Conservation (phyloP, 2,888 invertebrate species). For the Habrosyne pyritoides region DNA sequence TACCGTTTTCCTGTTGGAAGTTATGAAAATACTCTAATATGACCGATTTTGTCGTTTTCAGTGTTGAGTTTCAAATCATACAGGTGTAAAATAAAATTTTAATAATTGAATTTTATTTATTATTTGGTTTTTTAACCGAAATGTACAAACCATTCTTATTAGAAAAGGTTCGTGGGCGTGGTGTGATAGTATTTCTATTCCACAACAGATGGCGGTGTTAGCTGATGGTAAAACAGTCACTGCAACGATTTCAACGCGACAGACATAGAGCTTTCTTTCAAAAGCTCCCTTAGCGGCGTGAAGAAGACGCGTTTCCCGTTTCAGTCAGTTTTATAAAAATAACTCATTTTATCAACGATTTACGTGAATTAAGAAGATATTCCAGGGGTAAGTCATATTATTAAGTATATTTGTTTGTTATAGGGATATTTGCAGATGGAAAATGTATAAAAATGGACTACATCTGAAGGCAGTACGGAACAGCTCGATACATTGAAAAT, state of each 20-base stretch:
- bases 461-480: neutral
- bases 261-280: slow-evolving; percentile 32
- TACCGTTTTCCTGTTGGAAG: neutral
- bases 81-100: neutral
- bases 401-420: neutral
- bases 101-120: neutral
- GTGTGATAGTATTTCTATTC: slow-evolving; percentile 42
- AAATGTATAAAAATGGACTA: neutral
- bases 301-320: slow-evolving; percentile 20
- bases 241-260: slow-evolving; percentile 20
- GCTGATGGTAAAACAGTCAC: slow-evolving; percentile 31
- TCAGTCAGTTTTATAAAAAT: slow-evolving; percentile 3
- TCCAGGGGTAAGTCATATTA: neutral
- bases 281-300: slow-evolving; percentile 33
- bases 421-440: neutral
- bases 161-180: slow-evolving; percentile 12
- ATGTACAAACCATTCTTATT: neutral
- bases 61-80: neutral
- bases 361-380: neutral
- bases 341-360: neutral
- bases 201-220: slow-evolving; percentile 56
- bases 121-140: neutral
- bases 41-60: neutral
- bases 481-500: slow-evolving; percentile 6
- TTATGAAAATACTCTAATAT: neutral